Percentiles rank a stretch among this genome's conserved stretches.
Evolutionary conservation across 2,888 invertebrate species (phyloP).

Genomic region (Dorcus hopei): DNA sequence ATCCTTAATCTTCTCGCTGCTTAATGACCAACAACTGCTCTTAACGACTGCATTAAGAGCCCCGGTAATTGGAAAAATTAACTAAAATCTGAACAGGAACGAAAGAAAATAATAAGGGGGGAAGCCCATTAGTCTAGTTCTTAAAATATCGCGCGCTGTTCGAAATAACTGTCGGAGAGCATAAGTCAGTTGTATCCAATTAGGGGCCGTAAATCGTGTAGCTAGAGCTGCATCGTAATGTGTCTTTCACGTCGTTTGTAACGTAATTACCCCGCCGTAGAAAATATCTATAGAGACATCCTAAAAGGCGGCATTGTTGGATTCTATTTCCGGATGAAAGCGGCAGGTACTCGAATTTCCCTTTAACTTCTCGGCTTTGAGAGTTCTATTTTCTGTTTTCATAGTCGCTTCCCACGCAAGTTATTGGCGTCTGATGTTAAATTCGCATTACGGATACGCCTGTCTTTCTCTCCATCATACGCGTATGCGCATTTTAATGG

Average conservation of each 20-base stretch:
- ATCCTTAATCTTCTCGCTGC: conserved; percentile 27
- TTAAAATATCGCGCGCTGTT: conserved; percentile 29
- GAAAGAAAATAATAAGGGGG: conserved; percentile 30
- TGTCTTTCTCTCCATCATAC: conserved; percentile 12
- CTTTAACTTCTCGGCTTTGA: conserved; percentile 6
- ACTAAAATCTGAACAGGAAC: conserved; percentile 30
- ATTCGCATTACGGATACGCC: conserved; percentile 23
- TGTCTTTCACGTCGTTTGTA: background rate
- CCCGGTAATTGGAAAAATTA: conserved; percentile 39
- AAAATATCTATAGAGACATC: background rate
- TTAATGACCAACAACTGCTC: conserved; percentile 40
- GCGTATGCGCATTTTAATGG: conserved; percentile 22
- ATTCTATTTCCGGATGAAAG: conserved; percentile 1
- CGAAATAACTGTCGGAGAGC: conserved; percentile 9
- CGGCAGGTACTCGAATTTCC: conserved; percentile 3
- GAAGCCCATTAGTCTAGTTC: conserved; percentile 29
- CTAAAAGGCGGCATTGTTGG: background rate
- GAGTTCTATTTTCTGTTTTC: conserved; percentile 13
- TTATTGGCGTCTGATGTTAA: conserved; percentile 26
- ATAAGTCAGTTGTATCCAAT: conserved; percentile 27
- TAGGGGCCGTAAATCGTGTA: conserved; percentile 22
- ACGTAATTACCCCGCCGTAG: too few species aligned
- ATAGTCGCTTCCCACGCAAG: conserved; percentile 15
- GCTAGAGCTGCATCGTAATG: conserved; percentile 6
- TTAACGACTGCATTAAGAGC: conserved; percentile 38